phyloP scores from a whole-genome alignment of 2,113 vertebrate species.

The Eidolon helvum region DNA sequence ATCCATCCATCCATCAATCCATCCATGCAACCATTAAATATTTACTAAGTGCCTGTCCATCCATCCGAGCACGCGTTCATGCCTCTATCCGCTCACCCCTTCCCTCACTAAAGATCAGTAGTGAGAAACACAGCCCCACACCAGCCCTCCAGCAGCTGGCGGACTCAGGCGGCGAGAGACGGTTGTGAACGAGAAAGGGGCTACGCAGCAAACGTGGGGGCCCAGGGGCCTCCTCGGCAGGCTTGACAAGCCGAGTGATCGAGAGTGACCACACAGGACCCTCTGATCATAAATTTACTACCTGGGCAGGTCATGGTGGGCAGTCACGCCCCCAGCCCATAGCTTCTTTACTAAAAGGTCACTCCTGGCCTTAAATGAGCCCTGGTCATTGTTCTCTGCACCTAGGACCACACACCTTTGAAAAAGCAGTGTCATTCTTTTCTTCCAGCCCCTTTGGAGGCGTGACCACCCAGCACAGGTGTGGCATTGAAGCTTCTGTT shows the following conservation, averaged over 20 bases:
- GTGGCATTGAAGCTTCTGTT: not conserved
- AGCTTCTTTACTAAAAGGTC: not conserved
- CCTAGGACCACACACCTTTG: not conserved
- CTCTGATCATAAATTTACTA: not conserved
- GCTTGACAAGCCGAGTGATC: not conserved
- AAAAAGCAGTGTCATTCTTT: not conserved
- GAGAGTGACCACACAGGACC: not conserved
- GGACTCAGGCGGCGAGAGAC: not conserved
- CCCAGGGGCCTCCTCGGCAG: no score
- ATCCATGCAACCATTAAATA: no score
- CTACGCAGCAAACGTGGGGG: not conserved
- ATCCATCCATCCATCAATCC: not conserved
- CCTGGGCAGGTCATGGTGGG: not conserved
- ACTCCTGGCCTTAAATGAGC: not conserved
- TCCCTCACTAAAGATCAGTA: not conserved
- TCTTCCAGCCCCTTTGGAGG: not conserved
- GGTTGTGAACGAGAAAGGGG: not conserved
- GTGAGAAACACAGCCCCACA: accelerated
- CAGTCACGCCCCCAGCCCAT: not conserved
- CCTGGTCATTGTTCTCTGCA: not conserved
- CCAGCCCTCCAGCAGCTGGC: not conserved
- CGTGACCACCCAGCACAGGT: not conserved
- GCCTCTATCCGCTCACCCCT: not conserved
- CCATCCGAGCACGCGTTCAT: no score
- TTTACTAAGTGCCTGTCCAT: no score